phyloP scores from a whole-genome alignment of 2,888 invertebrate genomes.

The Lomographa bimaculata region DNA sequence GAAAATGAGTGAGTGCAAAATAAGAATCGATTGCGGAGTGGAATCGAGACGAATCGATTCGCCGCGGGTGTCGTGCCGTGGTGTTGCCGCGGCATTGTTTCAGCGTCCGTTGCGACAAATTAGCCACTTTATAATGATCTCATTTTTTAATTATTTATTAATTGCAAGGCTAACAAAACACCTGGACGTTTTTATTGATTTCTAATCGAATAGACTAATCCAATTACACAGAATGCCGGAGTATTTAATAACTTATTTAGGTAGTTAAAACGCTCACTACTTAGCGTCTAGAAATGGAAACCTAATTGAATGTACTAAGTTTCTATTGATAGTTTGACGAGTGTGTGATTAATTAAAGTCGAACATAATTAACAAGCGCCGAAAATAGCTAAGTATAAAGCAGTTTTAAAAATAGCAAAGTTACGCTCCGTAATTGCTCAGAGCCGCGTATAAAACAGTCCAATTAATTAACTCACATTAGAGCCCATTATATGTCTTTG shows the following conservation, averaged over 20 bases:
- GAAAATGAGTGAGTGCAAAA: conserved; percentile 55
- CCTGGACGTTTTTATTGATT: conserved; percentile 30
- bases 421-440: conserved; percentile 59
- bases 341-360: conserved; percentile 28
- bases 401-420: conserved; percentile 46
- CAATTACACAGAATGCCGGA: conserved; percentile 26
- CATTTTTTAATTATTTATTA: conserved; percentile 60
- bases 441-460: conserved; percentile 51
- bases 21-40: conserved; percentile 58
- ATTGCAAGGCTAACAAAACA: conserved; percentile 41
- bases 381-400: conserved; percentile 33
- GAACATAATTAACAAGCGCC: conserved; percentile 23
- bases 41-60: conserved; percentile 74
- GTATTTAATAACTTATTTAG: too few relatives aligned
- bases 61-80: conserved; percentile 57
- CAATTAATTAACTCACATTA: conserved; percentile 69
- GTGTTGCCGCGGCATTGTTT: conserved; percentile 49
- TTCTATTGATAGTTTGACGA: too few relatives aligned
- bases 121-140: conserved; percentile 62
- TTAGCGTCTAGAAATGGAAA: conserved; percentile 16
- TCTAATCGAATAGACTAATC: conserved; percentile 26
- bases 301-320: too few relatives aligned
- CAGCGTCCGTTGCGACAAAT: conserved; percentile 61
- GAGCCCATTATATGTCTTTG: conserved; percentile 68
- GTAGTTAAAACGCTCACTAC: too few relatives aligned